Evolutionary conservation across 2,113 vertebrate species (phyloP), one percentile per base, ranked within the genome.

Genomic region (Thryonomys swinderianus): DNA sequence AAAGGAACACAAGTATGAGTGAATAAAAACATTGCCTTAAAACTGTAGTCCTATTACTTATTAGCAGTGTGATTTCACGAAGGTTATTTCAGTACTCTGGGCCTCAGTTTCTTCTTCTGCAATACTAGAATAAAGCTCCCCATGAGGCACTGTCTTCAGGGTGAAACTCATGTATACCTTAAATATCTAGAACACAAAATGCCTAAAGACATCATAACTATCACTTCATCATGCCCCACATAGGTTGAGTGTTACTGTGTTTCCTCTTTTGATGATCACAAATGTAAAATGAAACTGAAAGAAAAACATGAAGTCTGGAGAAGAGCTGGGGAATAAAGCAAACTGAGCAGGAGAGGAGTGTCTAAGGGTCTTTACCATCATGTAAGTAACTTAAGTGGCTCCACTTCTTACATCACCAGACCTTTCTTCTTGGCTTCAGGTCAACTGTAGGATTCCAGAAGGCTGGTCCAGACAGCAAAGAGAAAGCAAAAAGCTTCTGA

Each of bases 391-490:
- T 71, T 94, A 91, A 85, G 85, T 88, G 90, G 64, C 53, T 96
- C 78, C 59, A 78, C 83, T 81, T 73, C 34, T 84, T 85, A 90
- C 57, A 93, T 88, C 73, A 48, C 23, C 82, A 90, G 88, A 95
- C 94, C 45, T 89, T 91, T 86, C 78, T 82, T 95, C 85, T 85
- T 86, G 82, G 91, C 45, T 92, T 93, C 76, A 92, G 82, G 67
- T 94, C 88, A 91, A 89, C 37, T 76, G 59, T 76, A 86, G 91
- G 83, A 80, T 93, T 90, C 88, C n/a, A 55, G 79, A 96, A 93
- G 91, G 32, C 93, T 95, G 82, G 90, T 91, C 45, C 57, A 97
- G 83, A 86, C 25, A 84, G 17, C 64, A 95, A 96, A 67, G 53
- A 69, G 51, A 91, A 89, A 91, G 55, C 55, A 86, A 93, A 95